phyloP scores from a whole-genome alignment of 2,888 invertebrate genomes.

The Lacanobia oleracea region DNA sequence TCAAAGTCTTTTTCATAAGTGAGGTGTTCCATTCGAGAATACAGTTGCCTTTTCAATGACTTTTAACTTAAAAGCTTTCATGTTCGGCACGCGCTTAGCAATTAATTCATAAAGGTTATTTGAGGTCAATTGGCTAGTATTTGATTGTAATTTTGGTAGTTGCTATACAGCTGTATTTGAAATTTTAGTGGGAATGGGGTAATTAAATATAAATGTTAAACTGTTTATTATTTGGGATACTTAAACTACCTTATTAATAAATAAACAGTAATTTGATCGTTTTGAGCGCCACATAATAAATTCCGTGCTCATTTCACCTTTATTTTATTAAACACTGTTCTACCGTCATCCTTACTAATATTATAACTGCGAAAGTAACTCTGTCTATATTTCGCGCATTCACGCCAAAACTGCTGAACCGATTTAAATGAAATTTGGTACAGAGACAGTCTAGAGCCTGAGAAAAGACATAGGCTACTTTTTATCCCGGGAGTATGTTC shows the following conservation, averaged over 20 bases:
- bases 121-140: conserved; percentile 2
- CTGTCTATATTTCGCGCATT: no score
- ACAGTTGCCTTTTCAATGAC: conserved; percentile 45
- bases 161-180: neutral
- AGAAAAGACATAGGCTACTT: no score
- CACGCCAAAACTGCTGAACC: no score
- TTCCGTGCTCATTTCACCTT: neutral
- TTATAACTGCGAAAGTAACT: no score
- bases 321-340: neutral
- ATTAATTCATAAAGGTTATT: conserved; percentile 32
- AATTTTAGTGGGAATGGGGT: conserved; percentile 1
- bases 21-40: conserved; percentile 31
- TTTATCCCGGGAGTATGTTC: no score
- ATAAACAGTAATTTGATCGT: neutral
- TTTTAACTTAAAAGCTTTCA: conserved; percentile 51
- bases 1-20: conserved; percentile 35
- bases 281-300: neutral
- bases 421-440: no score
- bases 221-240: conserved; percentile 15
- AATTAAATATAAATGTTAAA: neutral
- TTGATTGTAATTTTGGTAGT: neutral
- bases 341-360: neutral
- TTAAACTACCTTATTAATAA: neutral
- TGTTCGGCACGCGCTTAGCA: conserved; percentile 20
- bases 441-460: no score